phyloP scores from a whole-genome alignment of 2,797 vertebrate genomes.

The Chrosomus eos region DNA sequence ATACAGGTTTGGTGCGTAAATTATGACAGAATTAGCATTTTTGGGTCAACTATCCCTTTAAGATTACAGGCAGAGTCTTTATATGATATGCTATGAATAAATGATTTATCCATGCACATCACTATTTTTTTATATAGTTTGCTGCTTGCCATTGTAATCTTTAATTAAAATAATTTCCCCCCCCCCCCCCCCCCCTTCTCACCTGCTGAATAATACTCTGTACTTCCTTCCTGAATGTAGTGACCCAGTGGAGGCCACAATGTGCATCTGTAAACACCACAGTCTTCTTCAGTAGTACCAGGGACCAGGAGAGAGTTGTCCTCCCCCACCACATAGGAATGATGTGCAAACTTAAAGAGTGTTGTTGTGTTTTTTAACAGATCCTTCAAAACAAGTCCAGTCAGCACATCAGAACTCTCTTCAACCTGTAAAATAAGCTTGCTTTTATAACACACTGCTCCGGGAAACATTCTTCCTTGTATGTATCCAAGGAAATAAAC shows the following conservation, averaged over 20 bases:
- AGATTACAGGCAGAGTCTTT: neutral
- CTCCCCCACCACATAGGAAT: slow-evolving; percentile 50
- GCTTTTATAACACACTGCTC: neutral
- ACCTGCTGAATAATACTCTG: slow-evolving; percentile 50
- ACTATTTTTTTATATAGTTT: neutral
- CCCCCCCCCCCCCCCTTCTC: neutral
- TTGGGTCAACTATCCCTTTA: no score
- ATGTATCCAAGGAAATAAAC: neutral
- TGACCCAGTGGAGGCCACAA: slow-evolving; percentile 64
- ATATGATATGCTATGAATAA: neutral
- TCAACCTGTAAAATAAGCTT: slow-evolving; percentile 48
- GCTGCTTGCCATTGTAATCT: neutral
- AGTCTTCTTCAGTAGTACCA: slow-evolving; percentile 27
- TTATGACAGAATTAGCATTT: no score
- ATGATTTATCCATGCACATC: neutral
- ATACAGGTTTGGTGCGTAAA: no score
- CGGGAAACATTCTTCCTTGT: neutral
- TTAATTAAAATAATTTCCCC: neutral
- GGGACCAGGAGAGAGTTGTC: slow-evolving; percentile 58
- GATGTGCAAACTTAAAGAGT: slow-evolving; percentile 53
- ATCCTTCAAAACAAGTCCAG: slow-evolving; percentile 60
- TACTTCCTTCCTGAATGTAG: slow-evolving; percentile 58
- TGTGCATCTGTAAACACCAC: slow-evolving; percentile 58
- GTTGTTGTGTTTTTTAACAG: slow-evolving; percentile 47
- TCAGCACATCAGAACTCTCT: slow-evolving; percentile 30